These are phyloP conservation scores for Noctua janthina DNA, from an alignment of 2,888 invertebrate species.

Conservation along the genomic window DNA sequence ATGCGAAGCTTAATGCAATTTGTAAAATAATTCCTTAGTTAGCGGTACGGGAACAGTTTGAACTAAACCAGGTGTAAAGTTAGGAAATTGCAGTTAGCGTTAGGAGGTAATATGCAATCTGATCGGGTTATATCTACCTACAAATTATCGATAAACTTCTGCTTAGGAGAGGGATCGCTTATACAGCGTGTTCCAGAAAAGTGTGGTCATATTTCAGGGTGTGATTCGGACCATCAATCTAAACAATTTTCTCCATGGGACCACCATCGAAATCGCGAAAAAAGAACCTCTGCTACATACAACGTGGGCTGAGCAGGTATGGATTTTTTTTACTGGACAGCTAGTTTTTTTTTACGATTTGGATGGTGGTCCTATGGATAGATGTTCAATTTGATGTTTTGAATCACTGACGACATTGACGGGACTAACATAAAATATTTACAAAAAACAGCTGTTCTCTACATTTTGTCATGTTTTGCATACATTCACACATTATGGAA, in stretches of 20 bases:
- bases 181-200: not conserved
- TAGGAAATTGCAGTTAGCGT: constrained; percentile 26
- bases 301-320: not conserved
- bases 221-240: not conserved
- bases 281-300: not conserved
- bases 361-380: not conserved
- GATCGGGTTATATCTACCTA: not conserved
- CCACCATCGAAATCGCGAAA: not conserved
- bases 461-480: too few relatives aligned
- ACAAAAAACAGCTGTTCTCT: too few relatives aligned
- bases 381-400: too few relatives aligned
- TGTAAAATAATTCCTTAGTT: constrained; percentile 24
- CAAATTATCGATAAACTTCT: not conserved
- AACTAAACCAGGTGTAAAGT: constrained; percentile 36
- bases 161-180: not conserved
- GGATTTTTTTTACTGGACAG: not conserved
- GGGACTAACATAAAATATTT: not conserved
- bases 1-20: constrained; percentile 26
- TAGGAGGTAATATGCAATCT: constrained; percentile 26
- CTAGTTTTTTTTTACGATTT: too few relatives aligned
- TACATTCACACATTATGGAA: too few relatives aligned
- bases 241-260: not conserved
- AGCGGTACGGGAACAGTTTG: constrained; percentile 13
- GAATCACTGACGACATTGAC: not conserved
- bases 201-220: not conserved